These are phyloP conservation scores for Spheniscus mendiculus DNA, from an alignment of 2,113 vertebrate species.

Conservation along the genomic window DNA sequence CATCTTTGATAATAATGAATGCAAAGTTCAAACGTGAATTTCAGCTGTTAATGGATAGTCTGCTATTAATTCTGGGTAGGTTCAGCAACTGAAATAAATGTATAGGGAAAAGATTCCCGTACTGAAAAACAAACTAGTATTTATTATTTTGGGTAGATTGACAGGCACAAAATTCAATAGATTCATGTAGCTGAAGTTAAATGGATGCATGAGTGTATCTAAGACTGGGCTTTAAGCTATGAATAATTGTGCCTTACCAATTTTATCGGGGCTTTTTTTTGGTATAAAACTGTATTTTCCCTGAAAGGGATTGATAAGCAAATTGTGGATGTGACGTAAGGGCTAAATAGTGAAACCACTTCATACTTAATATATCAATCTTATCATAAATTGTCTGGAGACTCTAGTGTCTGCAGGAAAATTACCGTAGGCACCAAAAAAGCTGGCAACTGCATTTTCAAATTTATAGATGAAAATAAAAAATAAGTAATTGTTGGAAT, in stretches of 20 bases:
- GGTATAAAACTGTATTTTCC: not conserved
- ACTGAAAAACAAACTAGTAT: not conserved
- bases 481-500: slow-evolving; percentile 27
- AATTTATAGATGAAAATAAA: slow-evolving; percentile 52
- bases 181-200: not conserved
- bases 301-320: not conserved
- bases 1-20: not conserved
- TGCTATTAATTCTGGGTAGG: not conserved
- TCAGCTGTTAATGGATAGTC: not conserved
- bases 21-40: not conserved
- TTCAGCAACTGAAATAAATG: not conserved
- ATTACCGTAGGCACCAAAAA: slow-evolving; percentile 1
- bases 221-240: not conserved
- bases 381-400: slow-evolving; percentile 25
- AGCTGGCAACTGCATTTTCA: slow-evolving; percentile 3
- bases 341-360: not conserved
- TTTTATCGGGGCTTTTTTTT: not conserved
- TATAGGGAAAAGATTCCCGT: not conserved
- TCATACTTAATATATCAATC: not conserved
- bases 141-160: not conserved
- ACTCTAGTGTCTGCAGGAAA: not conserved
- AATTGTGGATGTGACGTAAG: not conserved
- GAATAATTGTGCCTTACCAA: not conserved
- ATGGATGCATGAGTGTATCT: not conserved
- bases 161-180: not conserved